Percentiles rank a stretch among this genome's conserved stretches.
Conservation (phyloP, 2,888 invertebrate species). For the Eretmocerus hayati region DNA sequence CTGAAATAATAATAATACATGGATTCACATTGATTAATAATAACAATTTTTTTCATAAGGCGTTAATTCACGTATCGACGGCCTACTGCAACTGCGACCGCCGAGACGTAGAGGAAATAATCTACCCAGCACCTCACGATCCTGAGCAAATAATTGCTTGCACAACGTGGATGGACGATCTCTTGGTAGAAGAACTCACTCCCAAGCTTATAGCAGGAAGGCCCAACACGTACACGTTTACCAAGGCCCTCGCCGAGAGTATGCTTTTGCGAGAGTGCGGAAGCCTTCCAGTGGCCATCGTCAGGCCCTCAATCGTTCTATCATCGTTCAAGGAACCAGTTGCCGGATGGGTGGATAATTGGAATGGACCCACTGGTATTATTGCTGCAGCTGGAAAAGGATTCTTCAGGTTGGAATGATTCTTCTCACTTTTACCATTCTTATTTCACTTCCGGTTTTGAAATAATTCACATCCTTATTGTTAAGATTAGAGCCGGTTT, state of each 20-base stretch:
- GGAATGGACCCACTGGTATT: slow-evolving; percentile 49
- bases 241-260: slow-evolving; percentile 65
- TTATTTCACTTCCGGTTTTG: too few relatives aligned
- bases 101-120: slow-evolving; percentile 53
- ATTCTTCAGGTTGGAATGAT: slow-evolving; percentile 42
- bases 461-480: too few relatives aligned
- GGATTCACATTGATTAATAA: too few relatives aligned
- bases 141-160: slow-evolving; percentile 50
- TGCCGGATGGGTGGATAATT: slow-evolving; percentile 48
- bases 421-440: too few relatives aligned
- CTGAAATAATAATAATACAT: too few relatives aligned
- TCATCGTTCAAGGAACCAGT: slow-evolving; percentile 44
- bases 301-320: slow-evolving; percentile 57
- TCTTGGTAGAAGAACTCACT: slow-evolving; percentile 46
- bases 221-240: slow-evolving; percentile 69
- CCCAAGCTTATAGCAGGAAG: slow-evolving; percentile 48
- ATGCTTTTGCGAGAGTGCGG: slow-evolving; percentile 54
- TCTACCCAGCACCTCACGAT: slow-evolving; percentile 53
- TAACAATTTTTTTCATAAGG: too few relatives aligned
- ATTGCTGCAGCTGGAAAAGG: slow-evolving; percentile 57
- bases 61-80: slow-evolving; percentile 63
- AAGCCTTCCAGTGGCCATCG: slow-evolving; percentile 58
- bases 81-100: slow-evolving; percentile 67
- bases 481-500: too few relatives aligned
- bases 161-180: slow-evolving; percentile 47